Evolutionary conservation across 2,888 invertebrate genomes (phyloP).

Genomic region (Oasisia sp.): DNA sequence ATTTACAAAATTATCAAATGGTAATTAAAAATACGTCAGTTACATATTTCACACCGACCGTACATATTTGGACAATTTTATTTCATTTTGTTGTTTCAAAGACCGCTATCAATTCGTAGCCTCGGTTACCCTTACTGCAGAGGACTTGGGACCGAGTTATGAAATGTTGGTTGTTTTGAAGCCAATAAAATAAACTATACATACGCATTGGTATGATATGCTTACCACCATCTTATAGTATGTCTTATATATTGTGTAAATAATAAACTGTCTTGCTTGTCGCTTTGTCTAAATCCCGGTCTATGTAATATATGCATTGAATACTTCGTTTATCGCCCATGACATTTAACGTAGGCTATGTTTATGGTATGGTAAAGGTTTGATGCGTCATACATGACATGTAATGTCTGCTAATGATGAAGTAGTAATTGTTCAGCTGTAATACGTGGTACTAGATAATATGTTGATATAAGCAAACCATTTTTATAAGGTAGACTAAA

Average conservation of each 20-base stretch:
- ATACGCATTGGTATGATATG: background rate
- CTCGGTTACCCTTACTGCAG: background rate
- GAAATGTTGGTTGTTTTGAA: background rate
- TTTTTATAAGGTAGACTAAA: background rate
- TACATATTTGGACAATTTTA: background rate
- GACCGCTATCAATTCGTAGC: background rate
- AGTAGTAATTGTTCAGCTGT: background rate
- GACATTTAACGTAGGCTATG: slow-evolving; percentile 1
- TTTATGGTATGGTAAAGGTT: background rate
- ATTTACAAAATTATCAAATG: background rate
- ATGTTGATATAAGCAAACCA: background rate
- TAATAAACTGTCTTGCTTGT: background rate
- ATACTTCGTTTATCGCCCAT: slow-evolving; percentile 17
- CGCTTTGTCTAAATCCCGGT: background rate
- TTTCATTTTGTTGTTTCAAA: background rate
- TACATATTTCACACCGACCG: background rate
- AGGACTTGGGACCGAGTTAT: background rate
- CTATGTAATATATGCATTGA: background rate
- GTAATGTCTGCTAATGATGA: too few species aligned
- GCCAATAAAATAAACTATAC: background rate
- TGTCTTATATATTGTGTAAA: background rate
- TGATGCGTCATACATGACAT: background rate
- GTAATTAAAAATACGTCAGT: background rate
- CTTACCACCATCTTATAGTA: background rate
- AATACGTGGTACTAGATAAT: background rate